Percentiles rank a stretch among this genome's conserved stretches.
phyloP scores from a whole-genome alignment of 1,140 invertebrate species.

The Procambarus clarkii region DNA sequence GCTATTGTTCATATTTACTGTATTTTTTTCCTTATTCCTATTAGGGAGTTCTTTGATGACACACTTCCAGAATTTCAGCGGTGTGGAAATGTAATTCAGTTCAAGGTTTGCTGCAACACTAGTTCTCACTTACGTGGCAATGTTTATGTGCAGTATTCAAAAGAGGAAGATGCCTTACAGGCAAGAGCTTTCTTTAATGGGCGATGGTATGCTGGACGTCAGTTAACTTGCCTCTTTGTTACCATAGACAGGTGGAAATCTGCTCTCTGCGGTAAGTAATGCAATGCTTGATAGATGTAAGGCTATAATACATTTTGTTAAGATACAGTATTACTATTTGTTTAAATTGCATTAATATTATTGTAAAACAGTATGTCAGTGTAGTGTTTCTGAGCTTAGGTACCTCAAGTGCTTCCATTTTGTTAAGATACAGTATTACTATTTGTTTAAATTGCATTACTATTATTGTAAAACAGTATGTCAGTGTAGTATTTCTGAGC shows the following conservation, averaged over 20 bases:
- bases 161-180: conserved; percentile 82
- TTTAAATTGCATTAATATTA: too few species aligned
- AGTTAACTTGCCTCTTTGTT: conserved; percentile 88
- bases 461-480: too few species aligned
- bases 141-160: conserved; percentile 90
- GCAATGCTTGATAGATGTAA: too few species aligned
- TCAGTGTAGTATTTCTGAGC: too few species aligned
- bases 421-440: too few species aligned
- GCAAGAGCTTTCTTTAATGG: conserved; percentile 88
- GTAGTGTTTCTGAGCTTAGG: too few species aligned
- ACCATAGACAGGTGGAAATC: conserved; percentile 87
- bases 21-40: conserved; percentile 42
- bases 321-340: too few species aligned
- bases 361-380: too few species aligned
- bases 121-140: conserved; percentile 92
- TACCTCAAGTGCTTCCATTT: too few species aligned
- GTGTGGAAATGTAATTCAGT: conserved; percentile 86
- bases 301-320: too few species aligned
- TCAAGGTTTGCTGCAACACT: conserved; percentile 91
- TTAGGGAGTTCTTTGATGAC: conserved; percentile 90
- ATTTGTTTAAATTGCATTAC: too few species aligned
- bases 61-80: conserved; percentile 88
- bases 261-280: conserved; percentile 86
- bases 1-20: neutral
- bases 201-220: conserved; percentile 91